Conservation (phyloP, 2,797 vertebrate species). For the Esox masquinongy region DNA sequence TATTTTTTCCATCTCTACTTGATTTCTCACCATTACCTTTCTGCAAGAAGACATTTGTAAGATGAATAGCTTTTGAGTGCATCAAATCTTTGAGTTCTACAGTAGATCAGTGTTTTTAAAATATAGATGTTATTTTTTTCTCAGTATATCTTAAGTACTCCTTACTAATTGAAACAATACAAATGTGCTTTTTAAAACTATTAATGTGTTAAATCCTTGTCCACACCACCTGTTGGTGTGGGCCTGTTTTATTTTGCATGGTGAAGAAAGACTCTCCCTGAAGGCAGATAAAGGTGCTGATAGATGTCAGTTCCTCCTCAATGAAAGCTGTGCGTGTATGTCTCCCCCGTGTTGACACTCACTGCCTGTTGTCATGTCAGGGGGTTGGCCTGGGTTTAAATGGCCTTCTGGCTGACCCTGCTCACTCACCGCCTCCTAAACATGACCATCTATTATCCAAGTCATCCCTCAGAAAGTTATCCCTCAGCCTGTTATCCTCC, state of each 20-base stretch:
- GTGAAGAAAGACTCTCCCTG: constrained; percentile 36
- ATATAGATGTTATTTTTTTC: not conserved
- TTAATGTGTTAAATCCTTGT: not conserved
- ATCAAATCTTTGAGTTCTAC: no score
- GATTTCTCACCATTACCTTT: not conserved
- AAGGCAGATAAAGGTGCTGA: constrained; percentile 44
- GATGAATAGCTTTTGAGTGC: not conserved
- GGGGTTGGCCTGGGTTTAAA: constrained; percentile 22
- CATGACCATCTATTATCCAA: constrained; percentile 52
- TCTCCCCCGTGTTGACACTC: not conserved
- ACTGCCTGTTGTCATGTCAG: constrained; percentile 26
- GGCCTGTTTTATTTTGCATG: constrained; percentile 29
- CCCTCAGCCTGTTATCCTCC: no score
- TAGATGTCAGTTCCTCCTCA: constrained; percentile 39
- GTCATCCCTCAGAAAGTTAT: not conserved
- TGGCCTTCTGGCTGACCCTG: constrained; percentile 22
- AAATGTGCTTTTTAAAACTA: not conserved
- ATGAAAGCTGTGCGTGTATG: not conserved
- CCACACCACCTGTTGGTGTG: not conserved
- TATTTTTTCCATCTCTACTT: not conserved
- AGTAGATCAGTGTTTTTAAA: not conserved
- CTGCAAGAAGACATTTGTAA: not conserved
- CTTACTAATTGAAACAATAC: not conserved
- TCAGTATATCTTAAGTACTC: not conserved
- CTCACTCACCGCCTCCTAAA: constrained; percentile 13